Conservation (phyloP, 1,140 invertebrate species). For the Nasonia longicornis region DNA sequence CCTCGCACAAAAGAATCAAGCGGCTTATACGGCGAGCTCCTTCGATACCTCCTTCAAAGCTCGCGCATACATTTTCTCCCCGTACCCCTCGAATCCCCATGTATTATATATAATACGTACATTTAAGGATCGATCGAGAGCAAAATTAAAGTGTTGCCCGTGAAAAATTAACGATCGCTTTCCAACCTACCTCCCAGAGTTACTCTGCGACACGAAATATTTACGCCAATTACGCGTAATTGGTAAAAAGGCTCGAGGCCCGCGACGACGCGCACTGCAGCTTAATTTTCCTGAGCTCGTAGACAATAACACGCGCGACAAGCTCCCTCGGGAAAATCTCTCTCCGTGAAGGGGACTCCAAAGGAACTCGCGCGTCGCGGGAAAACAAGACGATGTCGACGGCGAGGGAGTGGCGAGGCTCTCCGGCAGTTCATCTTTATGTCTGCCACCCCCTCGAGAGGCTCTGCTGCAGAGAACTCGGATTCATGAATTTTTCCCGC, state of each 20-base stretch:
- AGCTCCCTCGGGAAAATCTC: constrained; percentile 45
- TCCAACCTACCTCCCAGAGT: background rate
- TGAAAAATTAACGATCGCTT: constrained; percentile 9
- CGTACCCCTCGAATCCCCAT: background rate
- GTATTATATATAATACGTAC: too few species aligned
- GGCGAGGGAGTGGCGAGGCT: constrained; percentile 31
- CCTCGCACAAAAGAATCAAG: background rate
- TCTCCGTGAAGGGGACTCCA: constrained; percentile 25
- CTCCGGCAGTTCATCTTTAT: constrained; percentile 34
- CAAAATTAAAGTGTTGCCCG: background rate
- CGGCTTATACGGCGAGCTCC: background rate
- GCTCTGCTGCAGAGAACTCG: background rate
- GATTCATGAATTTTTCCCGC: constrained; percentile 32
- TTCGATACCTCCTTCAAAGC: constrained; percentile 1
- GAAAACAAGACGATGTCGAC: constrained; percentile 37
- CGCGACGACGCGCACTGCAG: constrained; percentile 44
- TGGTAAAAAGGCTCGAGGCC: constrained; percentile 47
- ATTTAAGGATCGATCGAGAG: background rate
- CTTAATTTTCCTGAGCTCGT: constrained; percentile 16
- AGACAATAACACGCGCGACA: constrained; percentile 40
- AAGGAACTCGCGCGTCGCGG: constrained; percentile 51
- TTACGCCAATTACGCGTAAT: constrained; percentile 42
- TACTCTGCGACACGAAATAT: constrained; percentile 23
- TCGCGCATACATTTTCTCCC: background rate
- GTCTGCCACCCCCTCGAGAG: constrained; percentile 13